A percentile compares a stretch with the other conserved stretches of the same genome.
phyloP scores from a whole-genome alignment of 2,797 vertebrate genomes.

The Eulemur albifrons region DNA sequence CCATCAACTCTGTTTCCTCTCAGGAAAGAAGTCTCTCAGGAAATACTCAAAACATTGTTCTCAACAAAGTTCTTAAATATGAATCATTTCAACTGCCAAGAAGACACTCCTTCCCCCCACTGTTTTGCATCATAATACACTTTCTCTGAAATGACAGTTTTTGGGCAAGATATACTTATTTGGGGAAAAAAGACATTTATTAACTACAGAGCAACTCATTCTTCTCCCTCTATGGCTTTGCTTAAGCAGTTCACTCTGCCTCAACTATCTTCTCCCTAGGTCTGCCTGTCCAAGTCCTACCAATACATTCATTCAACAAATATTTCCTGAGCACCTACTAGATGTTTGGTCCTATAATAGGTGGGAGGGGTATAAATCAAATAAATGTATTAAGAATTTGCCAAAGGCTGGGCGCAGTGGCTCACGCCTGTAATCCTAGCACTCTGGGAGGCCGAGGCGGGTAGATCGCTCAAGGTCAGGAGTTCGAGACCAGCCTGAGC shows the following conservation, averaged over 20 bases:
- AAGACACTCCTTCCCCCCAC: conserved; percentile 34
- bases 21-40: conserved; percentile 26
- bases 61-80: conserved; percentile 66
- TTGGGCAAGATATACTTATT: background rate
- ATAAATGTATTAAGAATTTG: background rate
- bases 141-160: conserved; percentile 56
- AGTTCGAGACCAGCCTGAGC: too few species aligned
- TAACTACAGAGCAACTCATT: background rate
- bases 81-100: conserved; percentile 66
- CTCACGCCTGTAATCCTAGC: too few species aligned
- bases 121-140: conserved; percentile 51
- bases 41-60: conserved; percentile 56
- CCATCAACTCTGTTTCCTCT: conserved; percentile 56
- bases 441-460: too few species aligned
- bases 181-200: background rate
- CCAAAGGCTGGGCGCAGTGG: too few species aligned
- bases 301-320: background rate
- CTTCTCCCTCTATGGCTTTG: background rate
- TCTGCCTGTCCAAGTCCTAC: background rate
- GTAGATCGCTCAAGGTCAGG: too few species aligned
- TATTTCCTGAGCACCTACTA: conserved; percentile 17
- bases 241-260: conserved; percentile 27
- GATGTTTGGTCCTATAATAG: background rate
- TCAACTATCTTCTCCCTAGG: background rate
- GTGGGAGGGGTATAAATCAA: background rate